Percentiles rank a stretch among this genome's conserved stretches.
Conservation (phyloP, 2,113 vertebrate species). For the Hirundichthys speculiger region DNA sequence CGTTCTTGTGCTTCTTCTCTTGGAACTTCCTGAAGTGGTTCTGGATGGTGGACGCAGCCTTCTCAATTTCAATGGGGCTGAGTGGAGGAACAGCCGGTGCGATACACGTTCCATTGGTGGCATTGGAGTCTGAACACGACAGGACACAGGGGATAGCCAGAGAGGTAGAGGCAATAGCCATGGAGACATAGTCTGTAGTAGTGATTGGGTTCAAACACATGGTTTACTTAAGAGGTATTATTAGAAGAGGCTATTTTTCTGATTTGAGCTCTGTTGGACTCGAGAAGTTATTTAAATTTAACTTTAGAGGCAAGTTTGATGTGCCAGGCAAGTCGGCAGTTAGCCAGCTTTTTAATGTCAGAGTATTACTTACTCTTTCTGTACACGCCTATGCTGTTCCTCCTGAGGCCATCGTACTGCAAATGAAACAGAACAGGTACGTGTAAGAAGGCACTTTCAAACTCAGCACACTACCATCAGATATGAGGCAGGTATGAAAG, state of each 20-base stretch:
- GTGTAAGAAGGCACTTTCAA: conserved; percentile 8
- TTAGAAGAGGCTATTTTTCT: conserved; percentile 34
- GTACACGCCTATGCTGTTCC: conserved; percentile 78
- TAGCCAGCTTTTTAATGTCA: conserved; percentile 9
- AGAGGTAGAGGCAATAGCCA: conserved; percentile 54
- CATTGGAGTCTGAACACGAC: conserved; percentile 65
- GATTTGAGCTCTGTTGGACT: not conserved
- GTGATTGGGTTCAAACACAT: conserved; percentile 42
- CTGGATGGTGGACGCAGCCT: conserved; percentile 86
- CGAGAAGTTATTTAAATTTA: conserved; percentile 14
- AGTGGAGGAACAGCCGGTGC: conserved; percentile 37
- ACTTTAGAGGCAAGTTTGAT: not conserved
- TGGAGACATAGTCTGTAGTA: conserved; percentile 54
- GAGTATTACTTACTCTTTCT: conserved; percentile 74
- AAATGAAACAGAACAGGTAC: conserved; percentile 8
- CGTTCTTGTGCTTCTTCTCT: conserved; percentile 84
- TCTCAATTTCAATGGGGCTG: conserved; percentile 69
- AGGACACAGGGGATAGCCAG: conserved; percentile 47
- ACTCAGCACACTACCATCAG: not conserved
- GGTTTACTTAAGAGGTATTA: conserved; percentile 10
- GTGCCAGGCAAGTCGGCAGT: not conserved
- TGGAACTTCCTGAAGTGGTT: conserved; percentile 86
- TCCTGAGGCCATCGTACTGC: conserved; percentile 70
- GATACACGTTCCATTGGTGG: conserved; percentile 60
- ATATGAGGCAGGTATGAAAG: not conserved